Conservation (phyloP, 2,113 vertebrate genomes). For the Poeciliopsis prolifica region DNA sequence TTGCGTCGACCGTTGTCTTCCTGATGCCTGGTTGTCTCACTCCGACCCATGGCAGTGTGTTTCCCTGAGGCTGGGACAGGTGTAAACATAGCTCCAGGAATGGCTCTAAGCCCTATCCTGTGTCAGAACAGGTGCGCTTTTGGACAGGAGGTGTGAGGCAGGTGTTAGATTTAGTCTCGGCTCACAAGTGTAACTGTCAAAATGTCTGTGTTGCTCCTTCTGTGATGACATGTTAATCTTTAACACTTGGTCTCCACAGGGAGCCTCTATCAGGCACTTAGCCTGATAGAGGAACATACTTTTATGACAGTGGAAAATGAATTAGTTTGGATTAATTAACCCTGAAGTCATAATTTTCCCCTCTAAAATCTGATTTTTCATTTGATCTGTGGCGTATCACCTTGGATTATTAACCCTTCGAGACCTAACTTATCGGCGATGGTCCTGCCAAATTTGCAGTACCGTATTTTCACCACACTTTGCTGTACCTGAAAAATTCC, state of each 20-base stretch:
- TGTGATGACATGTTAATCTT: constrained; percentile 78
- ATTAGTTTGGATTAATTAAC: constrained; percentile 34
- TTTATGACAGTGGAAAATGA: constrained; percentile 58
- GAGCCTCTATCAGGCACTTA: constrained; percentile 51
- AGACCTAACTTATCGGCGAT: no score
- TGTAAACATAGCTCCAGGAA: constrained; percentile 69
- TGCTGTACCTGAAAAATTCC: no score
- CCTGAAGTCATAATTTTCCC: not conserved
- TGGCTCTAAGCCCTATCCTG: constrained; percentile 55
- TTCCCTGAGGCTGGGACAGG: constrained; percentile 57
- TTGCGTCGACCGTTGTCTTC: constrained; percentile 45
- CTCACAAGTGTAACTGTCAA: constrained; percentile 72
- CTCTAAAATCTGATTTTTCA: not conserved
- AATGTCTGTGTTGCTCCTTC: constrained; percentile 63
- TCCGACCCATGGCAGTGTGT: constrained; percentile 26
- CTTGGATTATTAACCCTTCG: not conserved
- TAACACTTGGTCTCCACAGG: constrained; percentile 68
- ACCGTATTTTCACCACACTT: no score
- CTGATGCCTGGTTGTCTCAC: constrained; percentile 11
- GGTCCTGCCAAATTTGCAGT: no score
- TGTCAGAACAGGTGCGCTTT: constrained; percentile 68
- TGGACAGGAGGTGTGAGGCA: constrained; percentile 71
- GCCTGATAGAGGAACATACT: constrained; percentile 47
- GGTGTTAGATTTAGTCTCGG: constrained; percentile 69
- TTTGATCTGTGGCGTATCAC: constrained; percentile 1